Evolutionary conservation across 1,140 invertebrate genomes (phyloP), one percentile per base, ranked within the genome.

Genomic region (Physella acuta): DNA sequence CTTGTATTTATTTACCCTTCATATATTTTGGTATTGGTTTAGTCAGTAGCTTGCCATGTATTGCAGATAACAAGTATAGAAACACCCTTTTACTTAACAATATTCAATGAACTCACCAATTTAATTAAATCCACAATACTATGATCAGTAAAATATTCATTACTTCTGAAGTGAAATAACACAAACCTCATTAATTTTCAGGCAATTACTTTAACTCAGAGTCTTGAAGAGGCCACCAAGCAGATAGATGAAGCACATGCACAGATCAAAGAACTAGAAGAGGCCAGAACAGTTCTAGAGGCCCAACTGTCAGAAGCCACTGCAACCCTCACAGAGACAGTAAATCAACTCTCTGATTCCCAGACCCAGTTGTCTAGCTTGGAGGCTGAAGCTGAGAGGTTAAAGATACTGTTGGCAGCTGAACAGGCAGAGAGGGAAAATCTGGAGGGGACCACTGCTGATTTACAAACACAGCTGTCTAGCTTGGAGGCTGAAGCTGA

Each of bases 391-490:
- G n/a, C n/a, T n/a, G n/a, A n/a, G n/a, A n/a, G n/a, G n/a, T n/a
- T n/a, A n/a, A n/a, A n/a, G n/a, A n/a, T n/a, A n/a, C 63, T 52
- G 36, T 34, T 53, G 30, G 36, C 14, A 55, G 63, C 49, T 28
- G 63, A 52, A 30, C 20, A 61, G 26, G 5, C 3, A 14, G 24
- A 31, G 31, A 61, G 36, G 34, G 3, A 26, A 0, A 16, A 20
- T 1, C 28, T 16, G 65, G 52, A 68, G 53, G 26, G 2, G 3
- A 16, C 37, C 52, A 31, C 37, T 14, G 34, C 20, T 11, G 20
- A 39, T 28, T 3, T 65, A 4, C 44, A 65, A 20, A 28, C 49
- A 0, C 44, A 65, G 16, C 24, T 65, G n/a, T n/a, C n/a, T n/a
- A n/a, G n/a, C n/a, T n/a, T n/a, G n/a, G n/a, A n/a, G n/a, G n/a